Evolutionary conservation across 2,113 vertebrate species (phyloP).

Genomic region (Lota lota): DNA sequence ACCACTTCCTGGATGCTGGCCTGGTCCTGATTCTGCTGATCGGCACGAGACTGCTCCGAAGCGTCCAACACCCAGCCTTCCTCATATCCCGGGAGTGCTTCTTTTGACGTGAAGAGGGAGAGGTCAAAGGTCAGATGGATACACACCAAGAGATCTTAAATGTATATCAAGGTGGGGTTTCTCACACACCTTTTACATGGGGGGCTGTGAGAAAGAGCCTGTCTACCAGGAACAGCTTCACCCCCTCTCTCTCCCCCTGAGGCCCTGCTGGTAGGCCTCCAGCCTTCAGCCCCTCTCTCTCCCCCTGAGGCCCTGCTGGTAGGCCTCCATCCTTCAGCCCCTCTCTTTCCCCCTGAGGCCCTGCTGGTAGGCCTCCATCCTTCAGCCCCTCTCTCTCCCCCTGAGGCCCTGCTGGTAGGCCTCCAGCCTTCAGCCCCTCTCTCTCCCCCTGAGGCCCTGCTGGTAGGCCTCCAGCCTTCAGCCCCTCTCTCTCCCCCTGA

Average conservation of each 20-base stretch:
- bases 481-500: too few species aligned
- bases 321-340: too few species aligned
- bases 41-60: slow-evolving; percentile 57
- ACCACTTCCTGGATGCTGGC: slow-evolving; percentile 78
- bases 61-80: slow-evolving; percentile 59
- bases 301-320: too few species aligned
- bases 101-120: not conserved
- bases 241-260: not conserved
- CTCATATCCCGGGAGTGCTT: slow-evolving; percentile 26
- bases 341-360: not conserved
- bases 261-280: not conserved
- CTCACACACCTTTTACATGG: slow-evolving; percentile 50
- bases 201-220: slow-evolving; percentile 57
- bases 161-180: not conserved
- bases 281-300: too few species aligned
- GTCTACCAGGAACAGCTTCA: slow-evolving; percentile 60
- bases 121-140: too few species aligned
- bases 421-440: slow-evolving; percentile 15
- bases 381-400: too few species aligned
- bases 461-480: too few species aligned
- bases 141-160: not conserved
- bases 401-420: too few species aligned
- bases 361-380: not conserved
- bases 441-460: not conserved
- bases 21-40: slow-evolving; percentile 62